These are phyloP conservation scores for Rhagonycha fulva DNA, from an alignment of 2,888 invertebrate species.

Conservation along the genomic window DNA sequence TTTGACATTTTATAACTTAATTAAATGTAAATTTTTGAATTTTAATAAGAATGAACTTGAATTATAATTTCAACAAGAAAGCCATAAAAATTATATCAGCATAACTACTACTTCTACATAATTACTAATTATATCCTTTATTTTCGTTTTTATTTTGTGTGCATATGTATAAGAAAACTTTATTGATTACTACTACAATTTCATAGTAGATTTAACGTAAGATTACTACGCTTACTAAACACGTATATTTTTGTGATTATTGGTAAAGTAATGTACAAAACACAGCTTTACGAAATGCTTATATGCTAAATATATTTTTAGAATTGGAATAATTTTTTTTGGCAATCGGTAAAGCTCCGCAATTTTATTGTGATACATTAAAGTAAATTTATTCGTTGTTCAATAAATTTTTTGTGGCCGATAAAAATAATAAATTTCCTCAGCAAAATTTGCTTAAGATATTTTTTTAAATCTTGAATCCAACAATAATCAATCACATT, in stretches of 20 bases:
- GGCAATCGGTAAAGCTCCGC: background rate
- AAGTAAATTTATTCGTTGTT: background rate
- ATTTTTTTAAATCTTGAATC: background rate
- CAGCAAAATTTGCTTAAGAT: background rate
- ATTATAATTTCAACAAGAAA: background rate
- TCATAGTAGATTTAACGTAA: background rate
- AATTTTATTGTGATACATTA: background rate
- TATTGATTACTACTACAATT: background rate
- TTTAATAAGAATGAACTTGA: background rate
- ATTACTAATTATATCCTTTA: background rate
- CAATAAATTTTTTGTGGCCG: background rate
- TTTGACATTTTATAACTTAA: background rate
- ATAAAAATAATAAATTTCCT: background rate
- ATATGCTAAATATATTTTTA: background rate
- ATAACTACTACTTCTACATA: background rate
- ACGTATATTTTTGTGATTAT: background rate
- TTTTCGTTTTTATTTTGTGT: background rate
- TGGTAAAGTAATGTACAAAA: background rate
- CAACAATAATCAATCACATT: constrained; percentile 2
- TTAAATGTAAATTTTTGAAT: background rate
- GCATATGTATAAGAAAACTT: background rate
- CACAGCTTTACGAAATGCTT: background rate
- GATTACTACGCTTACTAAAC: background rate
- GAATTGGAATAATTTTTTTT: background rate
- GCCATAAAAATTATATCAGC: background rate